Evolutionary conservation across 2,797 vertebrate genomes (phyloP), one percentile per base, ranked within the genome.

Genomic region (Melanotaenia trifasciata): DNA sequence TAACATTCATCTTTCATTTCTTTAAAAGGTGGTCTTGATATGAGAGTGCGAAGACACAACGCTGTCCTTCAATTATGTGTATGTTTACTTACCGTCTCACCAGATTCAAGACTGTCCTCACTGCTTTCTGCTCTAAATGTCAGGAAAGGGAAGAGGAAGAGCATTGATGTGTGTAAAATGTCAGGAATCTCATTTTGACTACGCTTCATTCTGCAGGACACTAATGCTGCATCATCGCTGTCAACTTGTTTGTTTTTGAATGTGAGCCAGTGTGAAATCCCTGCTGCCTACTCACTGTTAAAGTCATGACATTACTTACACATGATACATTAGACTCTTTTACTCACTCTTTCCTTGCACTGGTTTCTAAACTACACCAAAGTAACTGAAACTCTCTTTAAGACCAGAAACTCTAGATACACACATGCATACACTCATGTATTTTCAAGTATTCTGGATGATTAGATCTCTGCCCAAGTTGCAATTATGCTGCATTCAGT

Each of bases 111-210:
- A 22, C 35, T 6, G 26, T 13, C n/a, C 36, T 58, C 11, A 1
- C 36, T 38, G 4, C 54, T 50, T 38, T 9, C 58, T 18, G 2
- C 62, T 61, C 63, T 70, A 11, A 88, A 80, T 84, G 78, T 72
- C 76, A 76, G 45, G 32, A 35, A 28, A 12, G 38, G 28, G 66
- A 73, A 30, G 36, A 56, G 47, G 50, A 59, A 63, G 47, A 67
- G 63, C 13, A 59, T 70, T n/a, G 57, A 50, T 36, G 8, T 70
- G 56, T 66, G 45, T 57, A 30, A 64, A 72, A 50, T 18, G 64
- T 59, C 28, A 59, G 61, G 53, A 47, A 67, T 22, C 3, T 54
- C 4, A 8, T 28, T 59, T 54, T 20, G 33, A 12, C 51, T 45
- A 38, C 24, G 12, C 5, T 53, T 57, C 43, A 3, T 63, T 36